Conservation (phyloP, 1,140 invertebrate genomes). For the Bombyx mandarina region DNA sequence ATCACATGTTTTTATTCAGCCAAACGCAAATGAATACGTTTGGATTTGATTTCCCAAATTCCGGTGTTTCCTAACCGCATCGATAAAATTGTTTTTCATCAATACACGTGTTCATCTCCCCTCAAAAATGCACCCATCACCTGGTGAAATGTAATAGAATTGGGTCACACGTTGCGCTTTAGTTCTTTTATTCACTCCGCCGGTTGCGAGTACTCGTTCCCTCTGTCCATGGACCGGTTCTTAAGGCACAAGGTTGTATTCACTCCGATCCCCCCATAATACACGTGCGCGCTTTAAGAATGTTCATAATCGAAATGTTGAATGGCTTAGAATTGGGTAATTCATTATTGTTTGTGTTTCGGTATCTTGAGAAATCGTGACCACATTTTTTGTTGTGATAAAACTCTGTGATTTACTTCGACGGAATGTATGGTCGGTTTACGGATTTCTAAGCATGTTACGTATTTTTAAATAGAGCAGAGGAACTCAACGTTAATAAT, state of each 20-base stretch:
- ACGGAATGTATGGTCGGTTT: too few relatives aligned
- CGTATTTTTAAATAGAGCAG: too few relatives aligned
- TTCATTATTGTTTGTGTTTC: too few relatives aligned
- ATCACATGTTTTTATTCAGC: background rate
- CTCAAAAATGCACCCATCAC: constrained; percentile 55
- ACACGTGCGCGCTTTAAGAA: constrained; percentile 37
- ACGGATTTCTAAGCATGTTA: too few relatives aligned
- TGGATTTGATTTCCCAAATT: background rate
- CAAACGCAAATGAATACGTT: background rate
- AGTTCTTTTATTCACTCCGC: constrained; percentile 35
- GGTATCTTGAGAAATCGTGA: too few relatives aligned
- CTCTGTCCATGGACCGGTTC: constrained; percentile 39
- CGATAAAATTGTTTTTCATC: background rate
- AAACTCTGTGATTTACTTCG: too few relatives aligned
- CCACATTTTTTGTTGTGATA: too few relatives aligned
- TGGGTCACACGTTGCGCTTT: constrained; percentile 59
- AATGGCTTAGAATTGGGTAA: constrained; percentile 6
- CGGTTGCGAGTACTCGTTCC: constrained; percentile 13
- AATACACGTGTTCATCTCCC: constrained; percentile 44
- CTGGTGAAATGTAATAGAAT: constrained; percentile 44
- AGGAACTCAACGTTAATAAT: too few relatives aligned
- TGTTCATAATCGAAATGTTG: constrained; percentile 21
- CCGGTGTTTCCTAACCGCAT: background rate
- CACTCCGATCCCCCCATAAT: constrained; percentile 24
- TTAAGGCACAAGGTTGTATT: constrained; percentile 27